Conservation (phyloP, 2,113 vertebrate genomes). For the Ifrita kowaldi region DNA sequence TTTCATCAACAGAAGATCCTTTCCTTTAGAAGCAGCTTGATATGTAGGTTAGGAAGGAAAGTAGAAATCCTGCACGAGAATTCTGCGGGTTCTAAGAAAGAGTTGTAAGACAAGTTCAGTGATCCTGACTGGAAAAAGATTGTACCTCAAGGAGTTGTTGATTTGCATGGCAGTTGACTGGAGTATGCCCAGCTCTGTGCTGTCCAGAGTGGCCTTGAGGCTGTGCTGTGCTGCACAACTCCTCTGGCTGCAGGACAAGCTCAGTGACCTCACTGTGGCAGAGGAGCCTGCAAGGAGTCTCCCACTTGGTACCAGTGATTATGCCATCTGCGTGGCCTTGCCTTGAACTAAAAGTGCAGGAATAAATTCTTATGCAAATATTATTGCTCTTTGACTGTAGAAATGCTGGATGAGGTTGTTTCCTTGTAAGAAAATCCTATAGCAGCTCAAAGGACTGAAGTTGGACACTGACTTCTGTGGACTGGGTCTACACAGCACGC, state of each 20-base stretch:
- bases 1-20: not conserved
- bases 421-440: not conserved
- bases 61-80: not conserved
- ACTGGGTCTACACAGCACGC: not conserved
- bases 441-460: not conserved
- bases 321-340: rapidly evolving
- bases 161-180: not conserved
- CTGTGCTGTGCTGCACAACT: rapidly evolving
- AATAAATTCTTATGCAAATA: not conserved
- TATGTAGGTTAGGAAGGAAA: not conserved
- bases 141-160: not conserved
- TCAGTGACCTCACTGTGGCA: not conserved
- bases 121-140: not conserved
- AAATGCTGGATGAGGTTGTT: not conserved
- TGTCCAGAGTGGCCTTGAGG: not conserved
- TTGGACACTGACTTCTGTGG: not conserved
- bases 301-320: too few relatives aligned
- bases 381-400: not conserved
- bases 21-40: not conserved
- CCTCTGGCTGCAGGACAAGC: too few relatives aligned
- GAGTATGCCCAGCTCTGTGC: not conserved
- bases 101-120: not conserved
- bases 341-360: not conserved
- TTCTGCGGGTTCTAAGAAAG: not conserved
- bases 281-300: not conserved